Percentiles rank a stretch among this genome's conserved stretches.
Evolutionary conservation across 2,113 vertebrate genomes (phyloP).

Genomic region (Trichechus manatus): DNA sequence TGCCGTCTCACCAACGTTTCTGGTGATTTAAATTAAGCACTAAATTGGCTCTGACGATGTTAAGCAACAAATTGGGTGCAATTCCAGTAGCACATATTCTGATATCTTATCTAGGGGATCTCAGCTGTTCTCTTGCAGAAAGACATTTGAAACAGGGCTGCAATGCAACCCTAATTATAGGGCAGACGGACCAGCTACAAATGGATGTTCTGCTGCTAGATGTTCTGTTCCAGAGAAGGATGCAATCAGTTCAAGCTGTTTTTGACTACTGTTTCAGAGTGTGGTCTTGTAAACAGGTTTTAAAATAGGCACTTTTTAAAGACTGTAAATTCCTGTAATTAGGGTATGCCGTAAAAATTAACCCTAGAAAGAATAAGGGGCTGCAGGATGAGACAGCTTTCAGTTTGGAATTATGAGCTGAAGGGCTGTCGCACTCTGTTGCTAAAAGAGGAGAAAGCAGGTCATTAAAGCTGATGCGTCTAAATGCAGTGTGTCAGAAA

Average conservation of each 20-base stretch:
- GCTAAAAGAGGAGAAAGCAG: constrained; percentile 63
- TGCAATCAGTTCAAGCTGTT: constrained; percentile 82
- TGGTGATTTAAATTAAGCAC: constrained; percentile 56
- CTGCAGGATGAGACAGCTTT: constrained; percentile 53
- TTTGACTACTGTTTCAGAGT: constrained; percentile 83
- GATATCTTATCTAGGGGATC: constrained; percentile 67
- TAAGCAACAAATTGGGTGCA: constrained; percentile 7
- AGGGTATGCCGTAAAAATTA: constrained; percentile 76
- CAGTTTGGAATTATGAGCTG: constrained; percentile 57
- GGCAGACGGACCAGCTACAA: constrained; percentile 75
- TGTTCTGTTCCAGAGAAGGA: constrained; percentile 77
- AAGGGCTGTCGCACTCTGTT: constrained; percentile 51
- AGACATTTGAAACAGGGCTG: constrained; percentile 69
- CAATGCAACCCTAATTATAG: constrained; percentile 81
- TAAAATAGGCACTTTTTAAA: constrained; percentile 84
- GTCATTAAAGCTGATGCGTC: constrained; percentile 58
- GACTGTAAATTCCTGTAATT: constrained; percentile 83
- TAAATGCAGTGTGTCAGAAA: constrained; percentile 67
- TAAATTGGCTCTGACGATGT: constrained; percentile 27
- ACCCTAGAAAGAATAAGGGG: constrained; percentile 63
- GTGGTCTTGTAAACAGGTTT: constrained; percentile 80
- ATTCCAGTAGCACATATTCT: constrained; percentile 1
- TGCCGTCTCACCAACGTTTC: neutral
- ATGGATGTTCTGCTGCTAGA: constrained; percentile 72
- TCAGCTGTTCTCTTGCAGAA: constrained; percentile 77